A percentile compares a stretch with the other conserved stretches of the same genome.
Conservation (phyloP, 2,888 invertebrate species). For the Esperia sulphurella region DNA sequence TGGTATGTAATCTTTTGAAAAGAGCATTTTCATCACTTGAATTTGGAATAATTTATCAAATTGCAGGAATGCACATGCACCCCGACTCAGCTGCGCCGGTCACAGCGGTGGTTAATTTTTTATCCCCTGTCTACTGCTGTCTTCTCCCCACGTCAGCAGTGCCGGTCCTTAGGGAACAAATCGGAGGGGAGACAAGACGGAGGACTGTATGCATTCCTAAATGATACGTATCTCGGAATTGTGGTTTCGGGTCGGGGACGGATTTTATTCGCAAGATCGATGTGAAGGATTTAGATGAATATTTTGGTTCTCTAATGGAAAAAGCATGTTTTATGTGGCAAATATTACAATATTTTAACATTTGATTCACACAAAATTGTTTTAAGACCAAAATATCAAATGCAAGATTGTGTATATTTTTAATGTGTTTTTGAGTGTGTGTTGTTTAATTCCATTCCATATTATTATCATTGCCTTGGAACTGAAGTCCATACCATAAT, state of each 20-base stretch:
- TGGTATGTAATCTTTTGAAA: constrained; percentile 40
- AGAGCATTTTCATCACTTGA: constrained; percentile 56
- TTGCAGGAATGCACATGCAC: constrained; percentile 66
- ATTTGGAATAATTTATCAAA: constrained; percentile 73
- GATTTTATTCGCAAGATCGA: constrained; percentile 42
- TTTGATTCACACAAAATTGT: too few species aligned
- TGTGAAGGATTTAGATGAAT: constrained; percentile 31
- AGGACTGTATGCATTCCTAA: constrained; percentile 33
- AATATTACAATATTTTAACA: too few species aligned
- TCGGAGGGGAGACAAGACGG: constrained; percentile 37
- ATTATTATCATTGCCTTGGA: too few species aligned
- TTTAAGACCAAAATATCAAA: too few species aligned
- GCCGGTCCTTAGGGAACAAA: constrained; percentile 54
- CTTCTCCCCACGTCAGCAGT: constrained; percentile 41
- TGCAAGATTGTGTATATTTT: too few species aligned
- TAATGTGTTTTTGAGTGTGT: too few species aligned
- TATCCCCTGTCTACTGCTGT: constrained; percentile 39
- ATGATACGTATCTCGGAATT: constrained; percentile 40
- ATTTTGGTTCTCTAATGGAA: constrained; percentile 2
- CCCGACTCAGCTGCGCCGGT: constrained; percentile 60
- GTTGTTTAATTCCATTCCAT: too few species aligned
- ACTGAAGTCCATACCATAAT: too few species aligned
- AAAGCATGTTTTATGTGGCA: neutral
- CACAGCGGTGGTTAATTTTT: constrained; percentile 61
- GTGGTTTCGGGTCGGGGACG: constrained; percentile 34